A percentile compares a stretch with the other conserved stretches of the same genome.
These are phyloP conservation scores for Mionectes macconnelli DNA, from an alignment of 2,113 vertebrate genomes.

Conservation along the genomic window DNA sequence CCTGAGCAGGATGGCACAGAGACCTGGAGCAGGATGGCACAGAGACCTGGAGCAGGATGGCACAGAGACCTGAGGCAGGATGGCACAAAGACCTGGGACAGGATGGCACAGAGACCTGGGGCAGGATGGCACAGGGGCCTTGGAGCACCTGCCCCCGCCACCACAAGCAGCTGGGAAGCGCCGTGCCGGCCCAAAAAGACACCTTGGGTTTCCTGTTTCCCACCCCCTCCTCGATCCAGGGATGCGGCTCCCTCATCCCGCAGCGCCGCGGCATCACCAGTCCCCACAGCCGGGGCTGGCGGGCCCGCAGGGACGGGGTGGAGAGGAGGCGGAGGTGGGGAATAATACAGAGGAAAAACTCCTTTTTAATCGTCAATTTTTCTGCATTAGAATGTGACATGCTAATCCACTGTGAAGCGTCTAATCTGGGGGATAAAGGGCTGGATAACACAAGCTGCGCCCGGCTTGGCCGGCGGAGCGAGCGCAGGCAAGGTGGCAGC, in stretches of 20 bases:
- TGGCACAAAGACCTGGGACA: too few relatives aligned
- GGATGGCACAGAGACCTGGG: too few relatives aligned
- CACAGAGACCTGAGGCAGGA: too few relatives aligned
- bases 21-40: too few relatives aligned
- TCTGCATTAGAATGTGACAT: slow-evolving; percentile 63
- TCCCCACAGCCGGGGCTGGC: background rate
- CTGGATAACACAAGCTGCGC: slow-evolving; percentile 53
- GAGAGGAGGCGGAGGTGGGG: slow-evolving; percentile 20
- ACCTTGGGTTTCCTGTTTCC: background rate
- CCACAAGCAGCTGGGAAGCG: rapidly evolving
- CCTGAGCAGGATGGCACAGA: too few relatives aligned
- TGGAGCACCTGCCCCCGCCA: background rate
- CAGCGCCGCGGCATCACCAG: rapidly evolving
- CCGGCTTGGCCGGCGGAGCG: slow-evolving; percentile 15
- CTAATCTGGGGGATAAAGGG: slow-evolving; percentile 70
- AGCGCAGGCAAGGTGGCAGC: slow-evolving; percentile 62
- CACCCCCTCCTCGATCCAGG: rapidly evolving
- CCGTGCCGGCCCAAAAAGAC: background rate
- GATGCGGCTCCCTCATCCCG: background rate
- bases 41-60: too few relatives aligned
- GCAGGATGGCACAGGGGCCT: background rate
- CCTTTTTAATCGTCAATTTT: slow-evolving; percentile 53
- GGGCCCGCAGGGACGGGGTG: background rate
- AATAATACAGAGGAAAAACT: slow-evolving; percentile 30
- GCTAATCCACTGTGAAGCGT: slow-evolving; percentile 66